Percentiles rank a stretch among this genome's conserved stretches.
These are phyloP conservation scores for Alca torda DNA, from an alignment of 2,797 vertebrate species.

Conservation along the genomic window DNA sequence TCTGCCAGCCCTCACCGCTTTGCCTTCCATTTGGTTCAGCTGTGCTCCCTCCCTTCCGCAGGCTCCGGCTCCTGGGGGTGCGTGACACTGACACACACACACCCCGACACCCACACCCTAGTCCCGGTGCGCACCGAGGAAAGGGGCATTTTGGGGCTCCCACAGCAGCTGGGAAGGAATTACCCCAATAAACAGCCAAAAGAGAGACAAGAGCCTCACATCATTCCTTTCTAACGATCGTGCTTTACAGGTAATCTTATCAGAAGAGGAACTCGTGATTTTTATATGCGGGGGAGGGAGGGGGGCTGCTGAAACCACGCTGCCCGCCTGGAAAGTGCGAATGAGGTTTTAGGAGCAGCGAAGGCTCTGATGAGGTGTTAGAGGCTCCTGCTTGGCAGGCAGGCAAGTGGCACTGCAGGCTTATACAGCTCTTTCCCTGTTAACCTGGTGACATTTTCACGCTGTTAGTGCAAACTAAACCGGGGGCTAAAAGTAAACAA, in stretches of 20 bases:
- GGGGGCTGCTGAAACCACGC: background rate
- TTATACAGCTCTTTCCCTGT: background rate
- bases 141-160: background rate
- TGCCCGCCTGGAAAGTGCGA: background rate
- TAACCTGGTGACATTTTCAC: conserved; percentile 11
- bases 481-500: background rate
- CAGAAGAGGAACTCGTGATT: background rate
- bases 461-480: background rate
- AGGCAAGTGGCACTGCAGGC: background rate
- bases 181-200: background rate
- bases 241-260: background rate
- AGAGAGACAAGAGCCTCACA: background rate
- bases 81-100: background rate
- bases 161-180: background rate
- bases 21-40: background rate
- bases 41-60: background rate
- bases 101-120: background rate
- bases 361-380: background rate
- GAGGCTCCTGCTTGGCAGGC: conserved; percentile 5
- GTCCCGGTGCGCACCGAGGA: accelerated
- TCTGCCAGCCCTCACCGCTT: background rate
- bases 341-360: background rate
- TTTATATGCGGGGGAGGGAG: background rate
- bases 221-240: background rate
- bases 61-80: background rate